Base-by-base conservation (phyloP, 2,888 invertebrate genomes). In the Galerucella pusilla region DNA sequence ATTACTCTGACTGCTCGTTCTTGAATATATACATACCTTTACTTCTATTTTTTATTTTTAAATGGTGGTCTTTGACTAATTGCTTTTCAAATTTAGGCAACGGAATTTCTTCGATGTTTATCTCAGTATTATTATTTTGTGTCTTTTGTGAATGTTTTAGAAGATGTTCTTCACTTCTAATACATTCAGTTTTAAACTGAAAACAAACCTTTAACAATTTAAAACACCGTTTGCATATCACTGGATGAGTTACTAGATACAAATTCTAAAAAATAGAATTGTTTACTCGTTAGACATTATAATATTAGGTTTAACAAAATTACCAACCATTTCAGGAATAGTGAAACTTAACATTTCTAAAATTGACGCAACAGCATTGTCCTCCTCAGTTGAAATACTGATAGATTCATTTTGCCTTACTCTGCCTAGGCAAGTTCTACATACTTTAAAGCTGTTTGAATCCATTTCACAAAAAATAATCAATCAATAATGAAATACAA, bases 61-160 rank as follows among this genome's bases (percentile, higher is more conserved):
- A 42, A 7, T 9, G 35, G 35, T 42, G 35, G 49, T 49, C 49
- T 49, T 49, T 14, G 14, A 49, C 11, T 14, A 49, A 11, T 49
- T 12, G 12, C 49, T 49, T 49, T 66, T 25, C 5, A 9, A 25
- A 28, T 61, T 20, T 25, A 28, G 25, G 16, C 35, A 16, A 35
- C 7, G n/a, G 45, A 64, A 64, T 42, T 6, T 64, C 64, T 42
- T 35, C 35, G 5, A 64, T 45, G 35, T 64, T 42, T 4, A 64
- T 64, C 35, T 42, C 35, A 42, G 35, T 16, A 42, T 64, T 64
- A 64, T 64, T 64, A 42, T 64, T 64, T 42, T 64, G 64, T 42
- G 64, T 64, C n/a, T 64, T 64, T 42, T 64, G 64, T 42, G 64
- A 64, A 64, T 64, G 16, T 42, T 64, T 64, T 16, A 64, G n/a